Conservation (phyloP, 2,113 vertebrate genomes). For the Artemisiospiza belli region DNA sequence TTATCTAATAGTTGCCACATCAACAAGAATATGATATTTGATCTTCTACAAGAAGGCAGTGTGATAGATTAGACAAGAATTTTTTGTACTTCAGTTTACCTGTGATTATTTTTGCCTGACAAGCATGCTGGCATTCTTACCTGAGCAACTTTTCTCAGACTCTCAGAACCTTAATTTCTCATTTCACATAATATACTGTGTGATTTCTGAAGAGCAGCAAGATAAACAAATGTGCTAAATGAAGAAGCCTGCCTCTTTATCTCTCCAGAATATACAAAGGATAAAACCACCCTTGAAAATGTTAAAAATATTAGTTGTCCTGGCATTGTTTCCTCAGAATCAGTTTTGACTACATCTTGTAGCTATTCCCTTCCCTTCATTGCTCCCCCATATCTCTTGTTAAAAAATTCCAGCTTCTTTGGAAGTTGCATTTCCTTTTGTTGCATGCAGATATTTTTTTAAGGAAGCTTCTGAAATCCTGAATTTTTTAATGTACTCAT, state of each 20-base stretch:
- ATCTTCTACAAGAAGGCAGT: background rate
- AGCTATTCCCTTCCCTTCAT: background rate
- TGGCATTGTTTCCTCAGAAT: background rate
- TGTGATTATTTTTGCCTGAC: background rate
- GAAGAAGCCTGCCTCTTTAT: background rate
- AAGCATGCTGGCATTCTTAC: background rate
- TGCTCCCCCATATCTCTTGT: background rate
- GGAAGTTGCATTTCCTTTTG: background rate
- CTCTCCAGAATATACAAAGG: background rate
- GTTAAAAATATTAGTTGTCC: background rate
- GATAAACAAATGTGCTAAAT: background rate
- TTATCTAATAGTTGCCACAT: background rate
- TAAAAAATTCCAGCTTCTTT: background rate
- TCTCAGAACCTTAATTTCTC: background rate
- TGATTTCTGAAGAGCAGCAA: background rate
- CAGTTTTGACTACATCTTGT: background rate
- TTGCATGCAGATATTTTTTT: background rate
- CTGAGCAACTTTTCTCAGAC: background rate
- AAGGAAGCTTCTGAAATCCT: background rate
- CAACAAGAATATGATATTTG: background rate
- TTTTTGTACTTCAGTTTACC: background rate
- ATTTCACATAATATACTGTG: background rate
- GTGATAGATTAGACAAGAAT: background rate
- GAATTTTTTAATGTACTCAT: background rate
- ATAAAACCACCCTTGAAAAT: background rate